Evolutionary conservation across 2,888 invertebrate genomes (phyloP).

Genomic region (Selenia dentaria): DNA sequence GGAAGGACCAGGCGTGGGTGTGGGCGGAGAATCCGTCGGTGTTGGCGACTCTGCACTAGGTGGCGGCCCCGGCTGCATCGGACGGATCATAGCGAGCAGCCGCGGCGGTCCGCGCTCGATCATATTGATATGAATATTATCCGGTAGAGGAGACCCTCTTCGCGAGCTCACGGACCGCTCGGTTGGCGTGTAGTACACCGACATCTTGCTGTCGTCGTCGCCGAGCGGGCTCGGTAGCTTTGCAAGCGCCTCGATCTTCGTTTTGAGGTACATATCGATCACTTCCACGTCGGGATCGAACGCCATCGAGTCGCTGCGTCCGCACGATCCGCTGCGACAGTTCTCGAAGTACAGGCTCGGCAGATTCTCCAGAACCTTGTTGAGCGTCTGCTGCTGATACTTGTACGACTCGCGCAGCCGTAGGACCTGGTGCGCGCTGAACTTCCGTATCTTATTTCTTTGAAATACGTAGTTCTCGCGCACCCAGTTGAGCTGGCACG

Average conservation of each 20-base stretch:
- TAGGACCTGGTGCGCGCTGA: slow-evolving; percentile 96
- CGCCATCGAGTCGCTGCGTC: slow-evolving; percentile 89
- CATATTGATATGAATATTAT: slow-evolving; percentile 88
- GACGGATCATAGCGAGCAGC: slow-evolving; percentile 65
- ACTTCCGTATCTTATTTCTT: slow-evolving; percentile 96
- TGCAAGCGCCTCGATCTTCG: slow-evolving; percentile 86
- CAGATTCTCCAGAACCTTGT: slow-evolving; percentile 96
- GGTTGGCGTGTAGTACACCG: slow-evolving; percentile 93
- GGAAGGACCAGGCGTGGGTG: slow-evolving; percentile 44
- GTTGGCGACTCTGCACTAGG: slow-evolving; percentile 30
- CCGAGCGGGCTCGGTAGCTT: slow-evolving; percentile 76
- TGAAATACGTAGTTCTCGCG: slow-evolving; percentile 98
- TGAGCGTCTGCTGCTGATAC: slow-evolving; percentile 97
- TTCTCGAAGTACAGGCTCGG: slow-evolving; percentile 96
- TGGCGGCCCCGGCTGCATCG: slow-evolving; percentile 53
- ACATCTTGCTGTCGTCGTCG: slow-evolving; percentile 88
- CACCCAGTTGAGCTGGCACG: slow-evolving; percentile 95
- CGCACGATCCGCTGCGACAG: slow-evolving; percentile 94
- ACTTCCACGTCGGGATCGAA: slow-evolving; percentile 88
- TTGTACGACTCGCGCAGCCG: slow-evolving; percentile 96
- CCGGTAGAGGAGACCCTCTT: slow-evolving; percentile 75
- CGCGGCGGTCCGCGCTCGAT: slow-evolving; percentile 77
- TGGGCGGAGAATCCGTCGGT: slow-evolving; percentile 37
- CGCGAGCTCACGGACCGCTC: slow-evolving; percentile 86
- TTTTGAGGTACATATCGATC: slow-evolving; percentile 88